Evolutionary conservation across 1,140 invertebrate species (phyloP).

Genomic region (Meteorus sp.): DNA sequence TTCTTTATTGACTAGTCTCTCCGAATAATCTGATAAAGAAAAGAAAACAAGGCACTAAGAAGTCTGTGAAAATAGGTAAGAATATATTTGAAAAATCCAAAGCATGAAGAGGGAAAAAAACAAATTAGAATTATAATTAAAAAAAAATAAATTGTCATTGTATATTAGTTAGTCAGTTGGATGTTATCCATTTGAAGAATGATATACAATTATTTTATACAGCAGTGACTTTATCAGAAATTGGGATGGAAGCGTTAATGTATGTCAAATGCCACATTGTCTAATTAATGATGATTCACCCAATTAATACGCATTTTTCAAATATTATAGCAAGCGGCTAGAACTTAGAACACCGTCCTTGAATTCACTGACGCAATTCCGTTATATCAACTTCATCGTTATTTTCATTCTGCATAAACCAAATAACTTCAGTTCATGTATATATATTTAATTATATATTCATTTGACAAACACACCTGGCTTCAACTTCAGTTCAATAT

Average conservation of each 20-base stretch:
- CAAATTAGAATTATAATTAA: no score
- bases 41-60: constrained; percentile 1
- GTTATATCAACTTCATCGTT: background rate
- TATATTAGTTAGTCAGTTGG: no score
- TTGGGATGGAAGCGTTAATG: background rate
- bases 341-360: constrained; percentile 5
- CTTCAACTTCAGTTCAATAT: background rate
- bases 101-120: background rate
- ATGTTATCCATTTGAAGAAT: no score
- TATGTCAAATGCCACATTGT: background rate
- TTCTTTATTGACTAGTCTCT: constrained; percentile 14
- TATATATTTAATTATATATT: background rate
- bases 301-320: background rate
- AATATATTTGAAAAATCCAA: background rate
- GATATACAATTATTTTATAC: background rate
- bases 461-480: background rate
- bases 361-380: background rate
- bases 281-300: background rate
- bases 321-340: background rate
- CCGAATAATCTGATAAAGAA: constrained; percentile 1
- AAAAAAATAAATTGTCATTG: no score
- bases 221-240: background rate
- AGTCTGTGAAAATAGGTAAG: background rate
- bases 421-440: constrained; percentile 8
- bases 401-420: constrained; percentile 7